Base-by-base conservation (phyloP, 2,888 invertebrate species). In the Acronicta aceris region DNA sequence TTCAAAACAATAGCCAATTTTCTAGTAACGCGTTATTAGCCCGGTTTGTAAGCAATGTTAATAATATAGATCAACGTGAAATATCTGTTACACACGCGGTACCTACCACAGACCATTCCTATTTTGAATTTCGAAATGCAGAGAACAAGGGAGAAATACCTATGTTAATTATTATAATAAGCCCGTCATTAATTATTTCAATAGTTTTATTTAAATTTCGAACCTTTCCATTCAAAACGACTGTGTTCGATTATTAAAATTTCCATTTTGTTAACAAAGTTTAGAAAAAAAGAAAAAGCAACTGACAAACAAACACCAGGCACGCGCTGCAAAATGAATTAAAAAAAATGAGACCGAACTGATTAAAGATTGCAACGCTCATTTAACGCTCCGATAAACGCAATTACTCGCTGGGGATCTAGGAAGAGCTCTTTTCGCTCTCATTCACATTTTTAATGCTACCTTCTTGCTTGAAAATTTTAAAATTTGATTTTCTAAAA, bases 311-410 rank as follows among this genome's bases (percentile, higher is more conserved):
- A 82, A 84, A 79, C 76, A 56, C 47, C 51, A 71, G 65, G 67
- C 74, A 67, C 67, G 76, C 70, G 79, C 72, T 67, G 65, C 61
- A 62, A 56, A 84, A 82, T 74, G 59, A 66, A 71, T 73, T 78
- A 71, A 79, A 84, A 83, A 81, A 82, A 83, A 83, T 76, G 79
- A 78, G 78, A 80, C 68, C 65, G 67, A 85, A 82, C 85, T 91
- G 88, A 92, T 92, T 91, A 91, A 86, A 91, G 88, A 89, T 91
- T 89, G 91, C 90, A 90, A 85, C 86, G 88, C 90, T 91, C 91
- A 91, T 94, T 93, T 92, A 88, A 85, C 91, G 93, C 88, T 89
- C 84, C 89, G 89, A 92, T 92, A 91, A 90, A 92, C 91, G 83
- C 88, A 92, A 92, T 93, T 91, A 91, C 85, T 84, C 81, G 79